Evolutionary conservation across 2,797 vertebrate species (phyloP).

Genomic region (Paguma larvata): DNA sequence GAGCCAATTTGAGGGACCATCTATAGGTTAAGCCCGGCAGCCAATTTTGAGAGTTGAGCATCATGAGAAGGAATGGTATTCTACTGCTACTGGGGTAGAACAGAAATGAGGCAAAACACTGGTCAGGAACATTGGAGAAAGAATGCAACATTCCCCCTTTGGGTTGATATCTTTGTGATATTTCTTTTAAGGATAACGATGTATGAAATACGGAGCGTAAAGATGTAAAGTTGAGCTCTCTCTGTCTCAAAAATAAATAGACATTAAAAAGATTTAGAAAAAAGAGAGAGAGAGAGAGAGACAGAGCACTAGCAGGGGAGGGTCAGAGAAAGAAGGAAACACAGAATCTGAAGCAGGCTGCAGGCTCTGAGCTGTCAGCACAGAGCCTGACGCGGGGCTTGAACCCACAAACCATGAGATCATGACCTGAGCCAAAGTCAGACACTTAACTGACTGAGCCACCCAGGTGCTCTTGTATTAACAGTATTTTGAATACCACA

Average conservation of each 20-base stretch:
- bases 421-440: no score
- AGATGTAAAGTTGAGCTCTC: background rate
- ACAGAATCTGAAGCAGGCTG: no score
- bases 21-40: background rate
- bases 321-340: no score
- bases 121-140: background rate
- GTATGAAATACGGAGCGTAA: background rate
- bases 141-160: background rate
- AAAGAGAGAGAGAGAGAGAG: no score
- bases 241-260: no score
- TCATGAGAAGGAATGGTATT: background rate
- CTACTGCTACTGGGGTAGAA: background rate
- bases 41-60: background rate
- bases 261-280: no score
- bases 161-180: background rate
- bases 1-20: background rate
- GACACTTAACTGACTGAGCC: no score
- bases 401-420: no score
- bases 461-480: background rate
- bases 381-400: no score
- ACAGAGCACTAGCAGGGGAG: no score
- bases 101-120: background rate
- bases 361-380: no score
- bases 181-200: background rate
- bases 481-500: background rate